phyloP scores from a whole-genome alignment of 2,797 vertebrate species.

The Lutjanus argentimaculatus region DNA sequence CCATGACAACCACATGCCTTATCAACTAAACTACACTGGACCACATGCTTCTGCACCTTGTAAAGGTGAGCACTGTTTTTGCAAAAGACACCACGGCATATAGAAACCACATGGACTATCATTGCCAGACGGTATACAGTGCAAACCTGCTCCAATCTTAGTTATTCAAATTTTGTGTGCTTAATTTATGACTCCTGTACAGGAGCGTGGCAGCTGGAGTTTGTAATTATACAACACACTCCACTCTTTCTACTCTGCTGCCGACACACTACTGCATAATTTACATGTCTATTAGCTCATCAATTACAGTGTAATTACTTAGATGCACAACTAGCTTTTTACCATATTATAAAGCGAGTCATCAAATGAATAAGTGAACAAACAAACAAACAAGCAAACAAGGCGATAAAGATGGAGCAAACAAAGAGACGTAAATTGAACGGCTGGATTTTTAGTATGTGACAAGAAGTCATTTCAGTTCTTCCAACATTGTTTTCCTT shows the following conservation, averaged over 20 bases:
- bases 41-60: constrained; percentile 44
- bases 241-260: constrained; percentile 68
- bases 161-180: constrained; percentile 70
- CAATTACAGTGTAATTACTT: constrained; percentile 85
- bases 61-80: constrained; percentile 47
- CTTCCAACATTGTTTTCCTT: constrained; percentile 16
- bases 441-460: constrained; percentile 31
- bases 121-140: constrained; percentile 10
- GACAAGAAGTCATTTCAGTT: constrained; percentile 25
- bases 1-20: constrained; percentile 53
- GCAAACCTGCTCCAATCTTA: constrained; percentile 48
- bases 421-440: constrained; percentile 57
- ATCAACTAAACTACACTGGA: constrained; percentile 34
- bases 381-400: constrained; percentile 77
- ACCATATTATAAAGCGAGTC: constrained; percentile 78
- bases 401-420: constrained; percentile 48
- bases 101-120: constrained; percentile 31
- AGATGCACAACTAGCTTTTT: constrained; percentile 77
- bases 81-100: constrained; percentile 11
- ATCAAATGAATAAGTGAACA: constrained; percentile 76
- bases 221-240: constrained; percentile 80
- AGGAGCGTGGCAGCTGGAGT: constrained; percentile 78
- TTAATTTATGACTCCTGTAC: constrained; percentile 79
- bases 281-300: constrained; percentile 85
- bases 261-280: constrained; percentile 80